Evolutionary conservation across 2,888 invertebrate genomes (phyloP), one percentile per base, ranked within the genome.

Genomic region (Malthinus flaveolus): DNA sequence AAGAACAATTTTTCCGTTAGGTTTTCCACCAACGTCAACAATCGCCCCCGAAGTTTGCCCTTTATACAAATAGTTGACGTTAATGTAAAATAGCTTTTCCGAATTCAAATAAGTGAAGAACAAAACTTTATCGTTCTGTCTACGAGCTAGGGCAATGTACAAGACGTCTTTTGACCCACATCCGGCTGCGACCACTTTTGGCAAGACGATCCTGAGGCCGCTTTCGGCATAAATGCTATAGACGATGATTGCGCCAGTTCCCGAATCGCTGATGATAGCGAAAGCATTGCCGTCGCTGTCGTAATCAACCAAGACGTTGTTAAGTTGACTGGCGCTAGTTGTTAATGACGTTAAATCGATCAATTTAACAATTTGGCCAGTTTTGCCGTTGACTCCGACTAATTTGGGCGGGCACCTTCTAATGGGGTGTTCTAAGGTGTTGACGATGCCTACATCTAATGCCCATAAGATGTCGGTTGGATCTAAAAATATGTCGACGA

Each of bases 401-500:
- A 87, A 80, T 71, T 86, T 85, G 10, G 87, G 87, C 11, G 81
- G 76, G 66, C 85, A 85, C 39, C 81, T 79, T 23, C 84, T 79
- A 1, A 84, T 78, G 0, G 86, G 84, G 60, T 82, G 81, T 56
- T 83, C 83, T 69, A 86, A 69, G 3, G 84, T 84, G 67, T 85
- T 83, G 1, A 84, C 82, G 49, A 86, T 78, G 15, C 86, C 87
- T 34, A 80, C 81, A 70, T 87, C 87, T 62, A 86, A 73, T 4
- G 79, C 82, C 86, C 86, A 87, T 1, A 87, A 75, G 13, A 83
- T 78, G 49, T 84, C 83, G 72, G 82, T 65, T 52, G 81, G 80
- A 80, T 87, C 86, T 62, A 86, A 72, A 68, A 82, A 83, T 68
- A 87, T 79, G 76, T 88, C 87, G 63, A 87, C 84, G 52, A 84